A percentile compares a stretch with the other conserved stretches of the same genome.
Evolutionary conservation across 1,140 invertebrate genomes (phyloP).

Genomic region (Ips nitidus): DNA sequence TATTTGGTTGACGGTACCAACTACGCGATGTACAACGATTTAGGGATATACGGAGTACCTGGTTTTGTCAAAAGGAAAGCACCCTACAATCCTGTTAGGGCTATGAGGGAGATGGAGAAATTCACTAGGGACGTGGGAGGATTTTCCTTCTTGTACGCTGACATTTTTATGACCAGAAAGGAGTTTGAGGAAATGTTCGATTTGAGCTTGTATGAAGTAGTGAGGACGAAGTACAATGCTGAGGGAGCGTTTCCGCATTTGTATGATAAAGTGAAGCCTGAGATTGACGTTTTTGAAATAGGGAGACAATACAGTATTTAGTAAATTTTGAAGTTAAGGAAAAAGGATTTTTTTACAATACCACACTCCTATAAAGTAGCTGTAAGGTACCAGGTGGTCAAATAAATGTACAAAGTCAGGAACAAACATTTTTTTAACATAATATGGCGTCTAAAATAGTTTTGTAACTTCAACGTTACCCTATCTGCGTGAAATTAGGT

Average conservation of each 20-base stretch:
- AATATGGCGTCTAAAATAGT: too few relatives aligned
- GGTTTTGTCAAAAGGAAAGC: constrained; percentile 55
- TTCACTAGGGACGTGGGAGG: constrained; percentile 59
- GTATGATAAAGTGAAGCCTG: constrained; percentile 64
- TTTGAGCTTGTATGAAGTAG: constrained; percentile 55
- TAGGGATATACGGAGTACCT: constrained; percentile 62
- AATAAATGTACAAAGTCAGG: too few relatives aligned
- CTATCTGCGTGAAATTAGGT: too few relatives aligned
- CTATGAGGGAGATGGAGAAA: constrained; percentile 60
- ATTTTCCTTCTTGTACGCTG: constrained; percentile 66
- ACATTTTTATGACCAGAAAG: constrained; percentile 62
- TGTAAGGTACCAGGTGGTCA: too few relatives aligned
- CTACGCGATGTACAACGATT: constrained; percentile 59
- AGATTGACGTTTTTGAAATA: constrained; percentile 67
- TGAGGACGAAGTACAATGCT: constrained; percentile 56
- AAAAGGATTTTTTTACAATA: too few relatives aligned
- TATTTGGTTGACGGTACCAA: constrained; percentile 56
- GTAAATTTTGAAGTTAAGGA: not conserved
- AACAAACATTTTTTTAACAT: too few relatives aligned
- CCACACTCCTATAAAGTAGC: too few relatives aligned
- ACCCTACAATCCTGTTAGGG: constrained; percentile 56
- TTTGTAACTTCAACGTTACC: too few relatives aligned
- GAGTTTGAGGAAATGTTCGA: constrained; percentile 62
- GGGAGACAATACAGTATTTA: constrained; percentile 53
- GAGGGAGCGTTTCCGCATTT: constrained; percentile 58